phyloP scores from a whole-genome alignment of 2,113 vertebrate genomes.

The Myotis yumanensis region DNA sequence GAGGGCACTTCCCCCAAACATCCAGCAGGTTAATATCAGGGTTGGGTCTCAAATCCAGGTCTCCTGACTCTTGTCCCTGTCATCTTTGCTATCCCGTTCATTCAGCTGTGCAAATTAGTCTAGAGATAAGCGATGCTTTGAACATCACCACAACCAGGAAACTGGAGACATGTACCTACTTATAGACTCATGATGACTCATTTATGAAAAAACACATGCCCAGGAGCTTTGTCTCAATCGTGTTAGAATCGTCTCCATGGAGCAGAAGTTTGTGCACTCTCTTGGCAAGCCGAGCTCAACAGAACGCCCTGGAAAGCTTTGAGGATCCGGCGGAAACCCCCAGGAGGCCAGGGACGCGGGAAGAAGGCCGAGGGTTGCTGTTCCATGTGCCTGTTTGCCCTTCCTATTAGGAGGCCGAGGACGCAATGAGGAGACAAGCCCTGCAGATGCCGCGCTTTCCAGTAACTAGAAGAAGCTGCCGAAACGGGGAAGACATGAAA shows the following conservation, averaged over 20 bases:
- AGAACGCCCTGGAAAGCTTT: background rate
- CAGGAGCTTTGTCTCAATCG: slow-evolving; percentile 28
- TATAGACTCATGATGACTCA: slow-evolving; percentile 41
- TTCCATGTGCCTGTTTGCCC: slow-evolving; percentile 42
- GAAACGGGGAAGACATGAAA: slow-evolving; percentile 79
- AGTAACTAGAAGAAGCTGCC: slow-evolving; percentile 77
- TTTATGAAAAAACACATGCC: background rate
- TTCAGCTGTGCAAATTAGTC: background rate
- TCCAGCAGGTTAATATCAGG: background rate
- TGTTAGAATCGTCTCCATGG: background rate
- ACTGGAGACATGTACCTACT: background rate
- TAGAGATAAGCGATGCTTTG: slow-evolving; percentile 15
- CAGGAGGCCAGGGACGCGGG: background rate
- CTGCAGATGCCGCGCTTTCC: slow-evolving; percentile 78
- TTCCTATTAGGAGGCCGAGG: slow-evolving; percentile 73
- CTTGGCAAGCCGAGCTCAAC: background rate
- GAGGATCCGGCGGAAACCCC: background rate
- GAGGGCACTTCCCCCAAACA: background rate
- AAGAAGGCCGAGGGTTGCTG: slow-evolving; percentile 15
- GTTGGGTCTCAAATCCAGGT: background rate
- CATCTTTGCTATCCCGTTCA: background rate
- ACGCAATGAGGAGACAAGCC: slow-evolving; percentile 69
- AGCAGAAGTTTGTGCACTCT: background rate
- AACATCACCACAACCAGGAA: background rate
- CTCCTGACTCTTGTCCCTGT: background rate